Percentiles rank a stretch among this genome's conserved stretches.
These are phyloP conservation scores for Leptopterna dolabrata DNA, from an alignment of 2,888 invertebrate species.

Conservation along the genomic window DNA sequence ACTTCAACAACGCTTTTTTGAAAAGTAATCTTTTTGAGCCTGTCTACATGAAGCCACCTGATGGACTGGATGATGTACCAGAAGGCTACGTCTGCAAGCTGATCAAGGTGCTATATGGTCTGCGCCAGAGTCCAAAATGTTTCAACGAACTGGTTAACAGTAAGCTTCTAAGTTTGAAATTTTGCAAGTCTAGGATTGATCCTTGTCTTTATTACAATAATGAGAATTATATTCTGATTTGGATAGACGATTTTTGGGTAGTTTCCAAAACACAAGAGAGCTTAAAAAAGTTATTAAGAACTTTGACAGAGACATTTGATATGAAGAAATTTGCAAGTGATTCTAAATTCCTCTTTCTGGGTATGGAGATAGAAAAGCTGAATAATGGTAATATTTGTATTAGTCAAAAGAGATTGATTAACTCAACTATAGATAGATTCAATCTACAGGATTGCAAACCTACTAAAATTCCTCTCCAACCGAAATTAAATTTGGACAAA, in stretches of 20 bases:
- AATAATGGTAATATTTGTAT: slow-evolving; percentile 1
- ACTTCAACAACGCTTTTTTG: slow-evolving; percentile 28
- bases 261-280: neutral
- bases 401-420: slow-evolving; percentile 26
- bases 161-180: slow-evolving; percentile 4
- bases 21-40: neutral
- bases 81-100: slow-evolving; percentile 19
- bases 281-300: neutral
- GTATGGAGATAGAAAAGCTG: neutral
- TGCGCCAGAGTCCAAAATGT: slow-evolving; percentile 49
- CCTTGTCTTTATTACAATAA: slow-evolving; percentile 39
- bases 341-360: slow-evolving; percentile 23
- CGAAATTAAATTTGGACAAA: slow-evolving; percentile 12
- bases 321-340: neutral
- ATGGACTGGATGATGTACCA: neutral
- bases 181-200: neutral
- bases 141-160: slow-evolving; percentile 32
- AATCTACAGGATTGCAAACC: slow-evolving; percentile 24
- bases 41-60: slow-evolving; percentile 34
- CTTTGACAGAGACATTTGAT: neutral
- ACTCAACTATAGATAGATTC: slow-evolving; percentile 34
- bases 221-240: slow-evolving; percentile 25
- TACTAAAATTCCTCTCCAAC: slow-evolving; percentile 19
- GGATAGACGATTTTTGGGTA: slow-evolving; percentile 45
- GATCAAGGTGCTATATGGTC: slow-evolving; percentile 37